These are phyloP conservation scores for Perizoma affinitatum DNA, from an alignment of 2,888 invertebrate species.

Conservation along the genomic window DNA sequence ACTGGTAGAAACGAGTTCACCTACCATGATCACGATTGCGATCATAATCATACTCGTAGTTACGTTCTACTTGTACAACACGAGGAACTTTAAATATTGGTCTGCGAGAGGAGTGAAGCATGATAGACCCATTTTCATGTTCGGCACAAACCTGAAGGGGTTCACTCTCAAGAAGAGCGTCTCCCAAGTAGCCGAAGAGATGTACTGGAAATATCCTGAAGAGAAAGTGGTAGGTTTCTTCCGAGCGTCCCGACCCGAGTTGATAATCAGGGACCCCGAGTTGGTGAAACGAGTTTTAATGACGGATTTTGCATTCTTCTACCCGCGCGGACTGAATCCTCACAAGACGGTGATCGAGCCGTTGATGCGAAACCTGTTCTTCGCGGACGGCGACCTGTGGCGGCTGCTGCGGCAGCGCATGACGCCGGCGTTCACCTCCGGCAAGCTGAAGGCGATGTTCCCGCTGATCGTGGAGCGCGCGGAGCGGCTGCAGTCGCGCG, in stretches of 20 bases:
- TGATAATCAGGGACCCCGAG: slow-evolving; percentile 61
- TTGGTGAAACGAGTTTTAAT: slow-evolving; percentile 55
- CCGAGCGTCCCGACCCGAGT: slow-evolving; percentile 50
- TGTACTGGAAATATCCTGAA: slow-evolving; percentile 57
- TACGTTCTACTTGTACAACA: slow-evolving; percentile 54
- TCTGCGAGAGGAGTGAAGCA: slow-evolving; percentile 53
- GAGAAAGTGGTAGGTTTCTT: slow-evolving; percentile 61
- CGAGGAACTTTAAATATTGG: slow-evolving; percentile 58
- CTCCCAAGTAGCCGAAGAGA: slow-evolving; percentile 49
- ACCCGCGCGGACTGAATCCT: slow-evolving; percentile 53
- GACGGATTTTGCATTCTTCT: slow-evolving; percentile 60
- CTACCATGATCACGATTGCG: slow-evolving; percentile 30
- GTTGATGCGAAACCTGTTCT: slow-evolving; percentile 59
- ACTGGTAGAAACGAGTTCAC: too few relatives aligned
- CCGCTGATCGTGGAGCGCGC: slow-evolving; percentile 63
- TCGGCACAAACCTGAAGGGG: slow-evolving; percentile 49
- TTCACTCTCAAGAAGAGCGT: slow-evolving; percentile 49
- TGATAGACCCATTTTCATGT: slow-evolving; percentile 51
- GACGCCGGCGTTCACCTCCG: slow-evolving; percentile 66
- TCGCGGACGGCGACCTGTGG: slow-evolving; percentile 67
- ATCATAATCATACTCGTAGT: slow-evolving; percentile 35
- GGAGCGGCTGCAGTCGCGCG: slow-evolving; percentile 52
- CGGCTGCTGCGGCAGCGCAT: slow-evolving; percentile 63
- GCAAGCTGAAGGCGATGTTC: slow-evolving; percentile 68
- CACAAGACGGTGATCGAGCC: slow-evolving; percentile 50